Percentiles rank a stretch among this genome's conserved stretches.
phyloP scores from a whole-genome alignment of 2,113 vertebrate species.

The Neotoma lepida region DNA sequence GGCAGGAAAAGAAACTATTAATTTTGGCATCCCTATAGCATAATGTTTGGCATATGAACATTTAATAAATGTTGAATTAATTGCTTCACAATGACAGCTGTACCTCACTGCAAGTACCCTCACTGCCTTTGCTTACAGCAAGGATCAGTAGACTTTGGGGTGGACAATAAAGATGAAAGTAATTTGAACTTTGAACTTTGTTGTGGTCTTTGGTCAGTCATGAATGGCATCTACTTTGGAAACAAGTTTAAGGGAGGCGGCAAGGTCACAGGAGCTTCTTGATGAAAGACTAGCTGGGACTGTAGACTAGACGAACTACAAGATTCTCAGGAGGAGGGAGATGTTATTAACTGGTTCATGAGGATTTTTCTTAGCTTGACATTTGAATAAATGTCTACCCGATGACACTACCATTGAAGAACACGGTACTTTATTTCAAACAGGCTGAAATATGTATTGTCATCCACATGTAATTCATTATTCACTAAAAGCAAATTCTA shows the following conservation, averaged over 20 bases:
- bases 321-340: background rate
- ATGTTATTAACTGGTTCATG: background rate
- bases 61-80: slow-evolving; percentile 74
- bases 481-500: background rate
- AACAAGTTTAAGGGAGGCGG: background rate
- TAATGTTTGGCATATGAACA: slow-evolving; percentile 65
- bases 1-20: slow-evolving; percentile 72
- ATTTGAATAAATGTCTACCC: slow-evolving; percentile 35
- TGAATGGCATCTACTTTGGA: slow-evolving; percentile 2
- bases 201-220: slow-evolving; percentile 30
- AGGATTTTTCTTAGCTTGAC: slow-evolving; percentile 44
- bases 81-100: slow-evolving; percentile 59
- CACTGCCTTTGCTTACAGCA: background rate
- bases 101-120: background rate
- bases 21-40: slow-evolving; percentile 52
- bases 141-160: background rate
- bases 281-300: background rate
- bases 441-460: background rate
- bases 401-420: slow-evolving; percentile 15
- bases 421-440: slow-evolving; percentile 11
- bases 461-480: slow-evolving; percentile 1
- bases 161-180: slow-evolving; percentile 46
- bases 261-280: background rate
- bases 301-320: slow-evolving; percentile 7
- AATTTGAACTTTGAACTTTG: slow-evolving; percentile 35